Evolutionary conservation across 2,113 vertebrate species (phyloP), one percentile per base, ranked within the genome.

Genomic region (Barbus barbus): DNA sequence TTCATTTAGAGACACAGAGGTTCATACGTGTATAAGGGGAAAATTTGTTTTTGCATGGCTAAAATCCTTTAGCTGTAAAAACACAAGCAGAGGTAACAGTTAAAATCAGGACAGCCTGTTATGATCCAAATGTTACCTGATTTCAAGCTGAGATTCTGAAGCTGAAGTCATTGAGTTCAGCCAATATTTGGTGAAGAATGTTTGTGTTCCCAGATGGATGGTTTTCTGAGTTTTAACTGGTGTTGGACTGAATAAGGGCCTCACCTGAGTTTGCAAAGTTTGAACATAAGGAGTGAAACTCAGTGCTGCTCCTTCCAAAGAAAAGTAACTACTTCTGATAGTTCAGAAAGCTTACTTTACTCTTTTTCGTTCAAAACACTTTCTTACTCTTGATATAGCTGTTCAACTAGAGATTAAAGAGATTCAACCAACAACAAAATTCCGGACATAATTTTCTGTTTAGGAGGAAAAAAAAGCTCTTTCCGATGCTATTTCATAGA

Each of bases 141-240:
- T 87, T 88, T 90, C 81, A 83, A 85, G 74, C 69, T 76, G 48
- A 75, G 84, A 85, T 85, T 83, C 48, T 83, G 69, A 85, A 88
- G 87, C 20, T 75, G 73, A 83, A 87, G 78, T 85, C 86, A 86
- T 67, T 84, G 76, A 83, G 71, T 69, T 72, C 63, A 89, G 90
- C 87, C 83, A 85, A 81, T 69, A 81, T 78, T 65, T 76, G 73
- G 44, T 83, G 81, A 77, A 73, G 61, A 85, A 77, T 76, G 78
- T 71, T 41, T 85, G 83, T 86, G 77, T 80, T 86, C 84, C 88
- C 61, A 86, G 85, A 85, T 77, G 82, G 44, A 67, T 81, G 83
- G 44, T 24, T 72, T n/a, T 80, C 78, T 87, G 83, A 73, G 67
- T 89, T 89, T 88, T 88, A 81, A 89, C 86, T 86, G 74, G 86